Evolutionary conservation across 1,140 invertebrate genomes (phyloP).

Genomic region (Palaemon carinicauda): DNA sequence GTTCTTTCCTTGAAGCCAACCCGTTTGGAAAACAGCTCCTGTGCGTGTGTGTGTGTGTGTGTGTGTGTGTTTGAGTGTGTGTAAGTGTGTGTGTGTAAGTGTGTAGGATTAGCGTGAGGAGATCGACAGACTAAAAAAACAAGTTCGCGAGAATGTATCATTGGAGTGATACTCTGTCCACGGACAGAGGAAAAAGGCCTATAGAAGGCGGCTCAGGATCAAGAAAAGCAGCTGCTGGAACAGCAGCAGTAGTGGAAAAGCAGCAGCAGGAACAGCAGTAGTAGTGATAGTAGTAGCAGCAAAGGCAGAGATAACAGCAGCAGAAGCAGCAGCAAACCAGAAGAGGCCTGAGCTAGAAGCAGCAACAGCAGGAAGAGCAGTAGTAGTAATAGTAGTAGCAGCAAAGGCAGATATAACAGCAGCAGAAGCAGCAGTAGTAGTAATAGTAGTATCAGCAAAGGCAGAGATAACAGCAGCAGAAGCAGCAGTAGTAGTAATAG

Average conservation of each 20-base stretch:
- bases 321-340: neutral
- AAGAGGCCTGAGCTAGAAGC: neutral
- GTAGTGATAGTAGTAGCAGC: neutral
- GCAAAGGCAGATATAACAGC: no score
- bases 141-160: no score
- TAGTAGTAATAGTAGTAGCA: neutral
- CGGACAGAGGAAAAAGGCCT: neutral
- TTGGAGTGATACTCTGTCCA: neutral
- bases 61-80: neutral
- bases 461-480: neutral
- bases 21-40: no score
- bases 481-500: neutral
- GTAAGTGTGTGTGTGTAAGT: neutral
- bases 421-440: neutral
- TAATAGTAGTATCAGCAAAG: no score
- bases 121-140: no score
- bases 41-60: neutral
- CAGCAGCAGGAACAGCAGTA: neutral
- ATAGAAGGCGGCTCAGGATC: neutral
- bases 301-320: no score
- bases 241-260: neutral
- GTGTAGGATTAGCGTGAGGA: neutral
- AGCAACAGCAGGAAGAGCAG: neutral
- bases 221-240: no score
- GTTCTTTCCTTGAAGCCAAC: no score